Percentiles rank a stretch among this genome's conserved stretches.
These are phyloP conservation scores for Neotoma lepida DNA, from an alignment of 2,113 vertebrate genomes.

Conservation along the genomic window DNA sequence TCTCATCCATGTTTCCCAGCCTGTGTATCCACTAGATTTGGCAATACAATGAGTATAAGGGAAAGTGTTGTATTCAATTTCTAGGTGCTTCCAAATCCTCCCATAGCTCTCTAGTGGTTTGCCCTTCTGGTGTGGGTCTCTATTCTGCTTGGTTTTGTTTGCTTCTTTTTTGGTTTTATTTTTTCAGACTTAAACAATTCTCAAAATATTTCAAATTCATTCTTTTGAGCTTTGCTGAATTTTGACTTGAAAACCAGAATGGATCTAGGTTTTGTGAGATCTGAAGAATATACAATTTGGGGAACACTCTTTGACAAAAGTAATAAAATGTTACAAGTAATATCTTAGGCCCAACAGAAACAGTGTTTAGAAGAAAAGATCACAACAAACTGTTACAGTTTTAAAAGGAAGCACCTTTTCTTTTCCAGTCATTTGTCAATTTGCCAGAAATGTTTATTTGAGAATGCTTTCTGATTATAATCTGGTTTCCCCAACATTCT, in stretches of 20 bases:
- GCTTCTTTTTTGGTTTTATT: neutral
- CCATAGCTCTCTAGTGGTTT: neutral
- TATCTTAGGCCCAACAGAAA: neutral
- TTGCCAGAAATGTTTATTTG: conserved; percentile 19
- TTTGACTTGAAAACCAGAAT: neutral
- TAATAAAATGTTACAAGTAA: neutral
- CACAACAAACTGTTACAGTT: neutral
- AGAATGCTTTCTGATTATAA: neutral
- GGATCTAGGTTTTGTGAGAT: neutral
- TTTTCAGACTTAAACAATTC: neutral
- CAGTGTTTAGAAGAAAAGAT: conserved; percentile 3
- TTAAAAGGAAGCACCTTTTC: neutral
- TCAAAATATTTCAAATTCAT: conserved; percentile 8
- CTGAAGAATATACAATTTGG: neutral
- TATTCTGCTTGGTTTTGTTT: neutral
- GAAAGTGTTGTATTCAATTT: neutral
- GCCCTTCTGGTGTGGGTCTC: neutral
- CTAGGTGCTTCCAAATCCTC: neutral
- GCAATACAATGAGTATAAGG: neutral
- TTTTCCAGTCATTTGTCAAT: neutral
- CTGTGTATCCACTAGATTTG: neutral
- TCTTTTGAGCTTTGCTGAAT: neutral
- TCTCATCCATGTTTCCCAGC: neutral
- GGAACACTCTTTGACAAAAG: neutral
- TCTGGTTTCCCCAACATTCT: neutral